Base-by-base conservation (phyloP, 2,113 vertebrate genomes). In the Mobula birostris region DNA sequence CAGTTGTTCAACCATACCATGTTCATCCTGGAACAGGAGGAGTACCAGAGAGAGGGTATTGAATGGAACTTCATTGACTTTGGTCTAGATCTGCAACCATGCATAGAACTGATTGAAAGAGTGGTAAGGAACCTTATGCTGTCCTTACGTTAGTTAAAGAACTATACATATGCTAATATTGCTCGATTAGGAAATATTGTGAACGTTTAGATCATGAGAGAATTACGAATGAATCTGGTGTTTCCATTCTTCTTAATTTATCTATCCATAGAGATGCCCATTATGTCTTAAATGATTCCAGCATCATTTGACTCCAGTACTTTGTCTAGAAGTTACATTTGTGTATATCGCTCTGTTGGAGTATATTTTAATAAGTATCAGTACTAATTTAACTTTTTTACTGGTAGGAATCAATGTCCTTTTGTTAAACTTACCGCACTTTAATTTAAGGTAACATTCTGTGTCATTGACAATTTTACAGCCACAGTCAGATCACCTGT, bases 1-100 rank as follows among this genome's bases (percentile, higher is more conserved):
- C 98, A 99, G 96, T 98, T 99, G 88, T 99, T 99, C 97, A 99
- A 99, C 96, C 98, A 99, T 97, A 99, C 98, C 94, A 99, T 99
- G 98, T 99, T 99, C 96, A 96, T 99, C 95, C 36, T 99, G 97
- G 98, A 99, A 96, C 98, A 99, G 96, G 98, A 99, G 95, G 98
- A 99, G 96, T 99, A 99, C 95, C 98, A 99, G 95, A 96, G 98
- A 1, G 98, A 99, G 95, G 98, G 98, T 95, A 99, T 99, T 72
- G 97, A 99, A 95, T 99, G 98, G 98, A 98, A 97, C 95, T 99
- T 99, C 97, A 99, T 99, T 48, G 98, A 99, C 96, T 99, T 99
- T 5, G 98, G 98, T 61, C 97, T 99, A 17, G 98, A 99, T 95
- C 97, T 99, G 95, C 98, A 98, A 94, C 98, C 98, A 94, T 99